Conservation (phyloP, 2,888 invertebrate genomes). For the Tupiocoris notatus region DNA sequence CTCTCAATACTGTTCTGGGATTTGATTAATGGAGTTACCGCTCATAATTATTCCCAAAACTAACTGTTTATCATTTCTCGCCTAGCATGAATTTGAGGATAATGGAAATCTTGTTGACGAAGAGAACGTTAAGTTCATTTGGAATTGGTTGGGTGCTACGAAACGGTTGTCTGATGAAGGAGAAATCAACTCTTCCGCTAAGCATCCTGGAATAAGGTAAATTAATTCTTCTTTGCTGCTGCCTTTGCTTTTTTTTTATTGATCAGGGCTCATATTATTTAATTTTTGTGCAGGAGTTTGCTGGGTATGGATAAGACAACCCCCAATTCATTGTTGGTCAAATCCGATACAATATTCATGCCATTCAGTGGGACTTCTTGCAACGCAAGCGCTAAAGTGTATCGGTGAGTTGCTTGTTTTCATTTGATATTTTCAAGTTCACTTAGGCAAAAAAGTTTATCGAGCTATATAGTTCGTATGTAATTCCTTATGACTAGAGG, state of each 20-base stretch:
- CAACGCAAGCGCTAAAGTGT: conserved; percentile 59
- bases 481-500: no score
- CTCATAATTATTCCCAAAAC: no score
- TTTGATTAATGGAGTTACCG: no score
- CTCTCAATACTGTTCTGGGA: no score
- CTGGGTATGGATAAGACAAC: conserved; percentile 49
- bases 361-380: conserved; percentile 60
- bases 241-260: neutral
- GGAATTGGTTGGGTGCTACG: conserved; percentile 71
- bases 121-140: conserved; percentile 71
- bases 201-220: conserved; percentile 53
- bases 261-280: no score
- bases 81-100: conserved; percentile 68
- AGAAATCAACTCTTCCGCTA: conserved; percentile 34
- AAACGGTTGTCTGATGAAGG: conserved; percentile 14
- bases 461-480: no score
- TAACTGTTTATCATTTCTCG: no score
- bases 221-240: neutral
- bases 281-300: conserved; percentile 48
- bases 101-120: conserved; percentile 78
- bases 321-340: conserved; percentile 43
- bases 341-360: conserved; percentile 56
- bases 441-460: no score
- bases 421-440: no score
- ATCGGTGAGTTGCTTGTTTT: conserved; percentile 57